These are phyloP conservation scores for Characodon lateralis DNA, from an alignment of 2,797 vertebrate genomes.

Conservation along the genomic window DNA sequence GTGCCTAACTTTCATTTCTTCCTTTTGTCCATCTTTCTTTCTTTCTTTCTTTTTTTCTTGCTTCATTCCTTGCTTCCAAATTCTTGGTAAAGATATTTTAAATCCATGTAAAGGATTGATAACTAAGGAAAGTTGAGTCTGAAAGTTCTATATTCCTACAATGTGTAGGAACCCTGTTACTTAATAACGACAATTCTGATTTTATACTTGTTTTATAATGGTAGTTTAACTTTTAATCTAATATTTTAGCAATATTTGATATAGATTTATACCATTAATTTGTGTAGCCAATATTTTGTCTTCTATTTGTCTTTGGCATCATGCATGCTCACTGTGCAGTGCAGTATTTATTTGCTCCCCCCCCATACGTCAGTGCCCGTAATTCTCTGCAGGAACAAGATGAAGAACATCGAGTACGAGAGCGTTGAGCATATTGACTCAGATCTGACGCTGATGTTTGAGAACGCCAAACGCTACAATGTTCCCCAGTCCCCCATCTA, in stretches of 20 bases:
- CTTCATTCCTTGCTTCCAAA: too few species aligned
- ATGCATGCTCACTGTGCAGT: constrained; percentile 56
- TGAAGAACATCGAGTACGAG: constrained; percentile 96
- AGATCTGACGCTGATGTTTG: constrained; percentile 96
- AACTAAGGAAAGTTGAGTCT: too few species aligned
- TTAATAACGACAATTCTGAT: too few species aligned
- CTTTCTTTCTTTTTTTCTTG: too few species aligned
- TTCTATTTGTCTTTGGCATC: constrained; percentile 47
- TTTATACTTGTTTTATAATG: too few species aligned
- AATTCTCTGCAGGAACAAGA: constrained; percentile 86
- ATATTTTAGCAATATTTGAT: neutral
- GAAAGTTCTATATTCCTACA: too few species aligned
- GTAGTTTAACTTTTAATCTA: neutral
- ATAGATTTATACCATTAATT: constrained; percentile 8
- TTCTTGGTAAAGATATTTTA: too few species aligned
- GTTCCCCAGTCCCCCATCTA: constrained; percentile 96
- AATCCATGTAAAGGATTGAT: too few species aligned
- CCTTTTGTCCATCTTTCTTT: too few species aligned
- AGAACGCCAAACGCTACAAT: constrained; percentile 97
- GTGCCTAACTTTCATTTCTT: too few species aligned
- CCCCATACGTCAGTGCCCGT: constrained; percentile 66
- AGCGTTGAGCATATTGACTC: constrained; percentile 92
- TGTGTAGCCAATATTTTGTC: constrained; percentile 41
- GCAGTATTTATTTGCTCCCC: constrained; percentile 52
- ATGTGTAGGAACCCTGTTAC: too few species aligned